Conservation (phyloP, 2,797 vertebrate species). For the Lepilemur septentrionalis region DNA sequence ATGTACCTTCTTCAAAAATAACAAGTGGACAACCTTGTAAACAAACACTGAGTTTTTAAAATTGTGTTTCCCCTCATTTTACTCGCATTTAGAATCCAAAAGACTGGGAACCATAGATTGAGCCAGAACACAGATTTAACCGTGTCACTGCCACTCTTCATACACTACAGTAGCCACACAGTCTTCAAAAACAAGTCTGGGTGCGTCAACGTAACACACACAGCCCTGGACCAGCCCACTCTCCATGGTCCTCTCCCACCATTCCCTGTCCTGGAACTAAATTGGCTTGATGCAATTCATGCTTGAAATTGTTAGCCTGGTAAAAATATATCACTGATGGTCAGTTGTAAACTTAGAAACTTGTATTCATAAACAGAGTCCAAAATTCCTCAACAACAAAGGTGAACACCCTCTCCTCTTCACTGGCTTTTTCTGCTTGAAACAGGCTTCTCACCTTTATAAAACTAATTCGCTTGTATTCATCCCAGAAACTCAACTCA, state of each 20-base stretch:
- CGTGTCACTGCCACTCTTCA: background rate
- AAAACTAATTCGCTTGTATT: background rate
- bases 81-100: background rate
- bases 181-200: background rate
- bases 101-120: background rate
- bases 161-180: fast-evolving
- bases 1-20: background rate
- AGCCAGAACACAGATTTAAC: background rate
- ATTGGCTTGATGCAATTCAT: background rate
- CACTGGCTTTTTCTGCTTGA: background rate
- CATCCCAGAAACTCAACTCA: background rate
- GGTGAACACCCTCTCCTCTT: background rate
- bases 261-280: background rate
- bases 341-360: background rate
- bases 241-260: background rate
- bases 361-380: background rate
- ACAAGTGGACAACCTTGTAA: background rate
- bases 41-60: background rate
- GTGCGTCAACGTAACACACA: background rate
- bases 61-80: background rate
- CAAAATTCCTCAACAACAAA: background rate
- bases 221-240: background rate
- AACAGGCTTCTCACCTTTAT: background rate
- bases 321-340: background rate
- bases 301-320: background rate